Percentiles rank a stretch among this genome's conserved stretches.
phyloP scores from a whole-genome alignment of 2,888 invertebrate species.

The Liodrosophila aerea region DNA sequence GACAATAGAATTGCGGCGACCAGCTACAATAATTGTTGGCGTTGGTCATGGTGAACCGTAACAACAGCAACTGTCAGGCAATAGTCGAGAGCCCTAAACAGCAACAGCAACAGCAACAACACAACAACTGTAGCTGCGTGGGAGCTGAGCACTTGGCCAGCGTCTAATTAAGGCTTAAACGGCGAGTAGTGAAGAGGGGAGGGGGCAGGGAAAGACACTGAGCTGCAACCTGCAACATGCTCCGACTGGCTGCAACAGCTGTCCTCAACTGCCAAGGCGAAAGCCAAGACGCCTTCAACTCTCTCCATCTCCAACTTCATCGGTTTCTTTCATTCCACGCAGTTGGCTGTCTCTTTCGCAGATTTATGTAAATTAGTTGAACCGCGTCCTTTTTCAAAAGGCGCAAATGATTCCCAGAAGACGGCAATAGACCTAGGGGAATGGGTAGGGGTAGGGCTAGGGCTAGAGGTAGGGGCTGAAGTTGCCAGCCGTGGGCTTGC shows the following conservation, averaged over 20 bases:
- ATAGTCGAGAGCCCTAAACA: background rate
- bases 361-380: conserved; percentile 70
- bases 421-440: conserved; percentile 19
- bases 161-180: conserved; percentile 47
- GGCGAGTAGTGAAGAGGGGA: background rate
- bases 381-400: conserved; percentile 38
- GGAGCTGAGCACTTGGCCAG: conserved; percentile 51
- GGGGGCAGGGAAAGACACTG: no score
- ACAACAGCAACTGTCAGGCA: conserved; percentile 72
- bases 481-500: no score
- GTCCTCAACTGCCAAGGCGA: conserved; percentile 17
- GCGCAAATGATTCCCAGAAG: conserved; percentile 75
- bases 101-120: background rate
- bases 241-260: conserved; percentile 26
- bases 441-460: background rate
- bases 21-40: conserved; percentile 65
- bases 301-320: background rate
- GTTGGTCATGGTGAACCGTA: conserved; percentile 78
- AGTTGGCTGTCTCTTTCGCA: conserved; percentile 46
- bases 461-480: background rate
- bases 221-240: conserved; percentile 9
- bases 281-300: background rate
- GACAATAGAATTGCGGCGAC: conserved; percentile 73
- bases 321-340: background rate
- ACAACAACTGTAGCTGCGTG: conserved; percentile 59